Base-by-base conservation (phyloP, 2,888 invertebrate genomes). In the Ophion slaviceki region DNA sequence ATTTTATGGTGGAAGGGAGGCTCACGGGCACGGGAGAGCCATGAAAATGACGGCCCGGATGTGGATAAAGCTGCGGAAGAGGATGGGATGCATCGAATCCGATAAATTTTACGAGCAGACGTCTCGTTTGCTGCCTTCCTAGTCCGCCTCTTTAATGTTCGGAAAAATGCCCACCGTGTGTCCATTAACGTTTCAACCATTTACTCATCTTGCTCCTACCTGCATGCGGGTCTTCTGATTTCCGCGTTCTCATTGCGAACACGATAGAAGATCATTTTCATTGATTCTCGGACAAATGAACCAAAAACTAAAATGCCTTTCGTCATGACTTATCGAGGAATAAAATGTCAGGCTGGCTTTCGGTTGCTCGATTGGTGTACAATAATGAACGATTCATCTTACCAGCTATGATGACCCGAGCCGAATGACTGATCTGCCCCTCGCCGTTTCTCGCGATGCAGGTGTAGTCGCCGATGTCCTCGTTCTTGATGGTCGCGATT, bases 391-490 rank as follows among this genome's bases (percentile, higher is more conserved):
- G 53, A 53, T 32, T 10, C 40, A 7, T 7, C 74, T 70, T 89
- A 96, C 96, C 98, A 92, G 99, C 99, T 94, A 99, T 98, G 94
- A 99, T 98, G 94, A 99, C 98, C 94, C 98, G 96, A 90, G 99
- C 98, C 87, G 98, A 98, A 94, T 99, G 98, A 92, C 98, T 98
- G 92, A 99, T 98, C 95, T 98, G 98, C 20, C 99, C 99, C 95
- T 99, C 98, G 91, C 98, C 97, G 95, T 99, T 98, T 92, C 98
- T 96, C 92, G 99, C 99, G 94, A 98, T 97, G 95, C 99, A 99
- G 89, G 98, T 98, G 95, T 99, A 99, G 94, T 98, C 98, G 83
- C 99, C 99, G 92, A 99, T 98, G 94, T 99, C 99, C 93, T 98
- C 97, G 95, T 97, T 97, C 89, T 98, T 96, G 92, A 99, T 97